phyloP scores from a whole-genome alignment of 2,888 invertebrate genomes.

The Ectropis crepuscularia region DNA sequence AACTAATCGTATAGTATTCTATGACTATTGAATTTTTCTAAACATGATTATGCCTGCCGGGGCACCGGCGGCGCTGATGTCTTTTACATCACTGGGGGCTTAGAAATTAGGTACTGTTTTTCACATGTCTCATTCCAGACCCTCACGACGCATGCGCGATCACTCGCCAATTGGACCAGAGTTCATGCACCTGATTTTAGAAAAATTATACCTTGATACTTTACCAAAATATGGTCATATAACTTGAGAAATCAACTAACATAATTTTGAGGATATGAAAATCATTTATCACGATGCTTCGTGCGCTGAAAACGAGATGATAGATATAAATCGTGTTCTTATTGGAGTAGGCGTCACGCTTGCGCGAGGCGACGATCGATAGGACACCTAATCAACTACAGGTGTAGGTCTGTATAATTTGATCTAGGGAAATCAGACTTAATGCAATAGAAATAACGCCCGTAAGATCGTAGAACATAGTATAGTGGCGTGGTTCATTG shows the following conservation, averaged over 20 bases:
- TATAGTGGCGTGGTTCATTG: slow-evolving; percentile 43
- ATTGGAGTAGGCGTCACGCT: slow-evolving; percentile 56
- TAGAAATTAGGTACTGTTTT: slow-evolving; percentile 58
- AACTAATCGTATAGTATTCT: slow-evolving; percentile 56
- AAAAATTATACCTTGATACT: slow-evolving; percentile 7
- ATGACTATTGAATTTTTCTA: slow-evolving; percentile 50
- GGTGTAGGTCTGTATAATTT: slow-evolving; percentile 37
- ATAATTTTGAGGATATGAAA: background rate
- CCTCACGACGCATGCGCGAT: slow-evolving; percentile 70
- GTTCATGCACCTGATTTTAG: slow-evolving; percentile 54
- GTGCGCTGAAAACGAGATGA: background rate
- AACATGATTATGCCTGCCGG: slow-evolving; percentile 69
- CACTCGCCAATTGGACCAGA: slow-evolving; percentile 71
- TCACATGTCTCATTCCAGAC: slow-evolving; percentile 40
- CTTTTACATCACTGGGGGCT: slow-evolving; percentile 73
- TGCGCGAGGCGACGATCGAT: slow-evolving; percentile 77
- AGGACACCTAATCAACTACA: slow-evolving; percentile 50
- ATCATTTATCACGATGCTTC: slow-evolving; percentile 2
- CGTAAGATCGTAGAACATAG: background rate
- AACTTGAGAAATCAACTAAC: background rate
- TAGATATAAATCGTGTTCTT: slow-evolving; percentile 2
- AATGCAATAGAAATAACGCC: slow-evolving; percentile 23
- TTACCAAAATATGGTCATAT: background rate
- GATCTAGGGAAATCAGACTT: slow-evolving; percentile 25
- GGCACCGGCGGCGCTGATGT: slow-evolving; percentile 63